Base-by-base conservation (phyloP, 1,140 invertebrate genomes). In the Colletes latitarsis region DNA sequence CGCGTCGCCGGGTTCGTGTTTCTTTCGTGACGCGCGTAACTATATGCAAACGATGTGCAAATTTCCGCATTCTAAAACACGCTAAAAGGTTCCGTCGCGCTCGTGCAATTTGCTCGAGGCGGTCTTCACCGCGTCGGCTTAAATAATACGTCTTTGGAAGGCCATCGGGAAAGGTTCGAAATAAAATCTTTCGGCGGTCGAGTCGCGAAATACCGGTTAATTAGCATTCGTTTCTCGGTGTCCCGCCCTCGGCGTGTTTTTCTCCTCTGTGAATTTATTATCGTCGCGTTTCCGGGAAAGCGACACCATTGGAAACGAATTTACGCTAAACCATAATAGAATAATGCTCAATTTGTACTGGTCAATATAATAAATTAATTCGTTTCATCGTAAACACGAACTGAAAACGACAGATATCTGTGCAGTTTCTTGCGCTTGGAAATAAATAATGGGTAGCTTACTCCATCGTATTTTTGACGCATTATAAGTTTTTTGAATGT, bases 1-100 rank as follows among this genome's bases (percentile, higher is more conserved):
- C 17, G 30, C 30, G 60, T 46, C 9, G 43, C 21, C 4, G 12
- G 46, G 46, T 43, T 71, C 15, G n/a, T 21, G 39, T 72, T 79
- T 46, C 58, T 73, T 46, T 71, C 17, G 17, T 58, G 49, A 49
- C 68, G 6, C 43, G 43, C 46, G 30, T 67, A 14, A 14, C 30
- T 60, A 72, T 79, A 79, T 79, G 70, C 60, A 79, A 79, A 79
- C 64, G 49, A 19, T 30, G 69, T 78, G 70, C 60, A 79, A 79
- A 79, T 79, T 64, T 73, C n/a, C 67, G n/a, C 21, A 6, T 70
- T 79, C 60, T 64, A 43, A 79, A 57, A 64, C 69, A 55, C 14
- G 69, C 15, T 66, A 64, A 64, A 73, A 73, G 52, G 49, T 63
- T 52, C 19, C 68, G 41, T 53, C 77, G 77, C 49, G 30, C 17